Evolutionary conservation across 2,888 invertebrate genomes (phyloP), one percentile per base, ranked within the genome.

Genomic region (Euzophera pinguis): DNA sequence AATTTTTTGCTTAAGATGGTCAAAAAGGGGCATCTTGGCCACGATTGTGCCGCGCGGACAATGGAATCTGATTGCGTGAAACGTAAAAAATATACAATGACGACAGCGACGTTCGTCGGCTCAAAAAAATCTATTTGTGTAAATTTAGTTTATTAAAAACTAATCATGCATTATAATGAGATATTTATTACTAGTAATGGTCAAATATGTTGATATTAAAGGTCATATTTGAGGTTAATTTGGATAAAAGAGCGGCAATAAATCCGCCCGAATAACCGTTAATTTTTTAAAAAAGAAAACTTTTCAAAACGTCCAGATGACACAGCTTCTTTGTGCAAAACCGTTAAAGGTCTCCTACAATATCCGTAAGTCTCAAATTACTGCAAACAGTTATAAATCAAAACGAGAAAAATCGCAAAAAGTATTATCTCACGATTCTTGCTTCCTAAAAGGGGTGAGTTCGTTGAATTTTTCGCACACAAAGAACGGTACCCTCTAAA

Each of bases 301-400:
- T 27, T 35, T 34, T 32, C 0, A 27, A 43, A 43, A 35, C 22
- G 16, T 17, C 34, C 43, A 17, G 13, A 73, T 69, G 64, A 68
- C 57, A 62, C 56, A 55, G 57, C 64, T 58, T 54, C 63, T 71
- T 73, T 69, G 61, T 60, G 55, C 60, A 71, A 76, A 81, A 78
- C 85, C 86, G 84, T 87, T 86, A 84, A 71, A 61, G 72, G 65
- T 75, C 79, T 62, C 79, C 75, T 73, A 83, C 81, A 76, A 81
- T 64, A 74, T 75, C 78, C 75, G 82, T 89, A 89, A 84, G 62
- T 87, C 84, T 90, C 85, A 89, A 89, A 90, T 90, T 88, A 89
- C 89, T 75, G 71, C 81, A 90, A 90, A 90, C 90, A 90, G 81
- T 78, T 78, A 89, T 89, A 89, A 89, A 88, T 90, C 89, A 88